These are phyloP conservation scores for Siphonodentalium dalli DNA, from an alignment of 2,888 invertebrate species.

Conservation along the genomic window DNA sequence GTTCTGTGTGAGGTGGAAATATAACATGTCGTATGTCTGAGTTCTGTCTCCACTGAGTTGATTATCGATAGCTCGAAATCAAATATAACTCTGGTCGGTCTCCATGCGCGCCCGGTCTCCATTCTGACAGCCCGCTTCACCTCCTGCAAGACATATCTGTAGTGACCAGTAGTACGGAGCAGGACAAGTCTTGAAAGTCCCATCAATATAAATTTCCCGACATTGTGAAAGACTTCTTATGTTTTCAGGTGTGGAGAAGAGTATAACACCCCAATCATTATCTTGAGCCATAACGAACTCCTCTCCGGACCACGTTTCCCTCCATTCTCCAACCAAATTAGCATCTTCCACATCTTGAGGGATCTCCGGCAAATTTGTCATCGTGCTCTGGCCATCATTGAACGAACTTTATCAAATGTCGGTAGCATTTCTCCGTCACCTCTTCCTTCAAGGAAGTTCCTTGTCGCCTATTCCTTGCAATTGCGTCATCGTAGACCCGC, in stretches of 20 bases:
- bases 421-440: too few relatives aligned
- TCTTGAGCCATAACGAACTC: constrained; percentile 7
- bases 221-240: not conserved
- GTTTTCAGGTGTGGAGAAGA: constrained; percentile 5
- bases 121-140: constrained; percentile 3
- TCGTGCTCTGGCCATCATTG: too few relatives aligned
- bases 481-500: too few relatives aligned
- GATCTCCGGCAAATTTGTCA: too few relatives aligned
- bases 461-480: too few relatives aligned
- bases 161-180: constrained; percentile 10
- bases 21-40: constrained; percentile 2
- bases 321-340: constrained; percentile 5
- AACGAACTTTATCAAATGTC: too few relatives aligned
- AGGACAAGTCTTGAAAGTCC: constrained; percentile 14
- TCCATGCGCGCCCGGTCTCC: constrained; percentile 1
- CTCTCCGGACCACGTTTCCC: not conserved
- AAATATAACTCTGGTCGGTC: constrained; percentile 3
- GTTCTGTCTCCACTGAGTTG: constrained; percentile 9
- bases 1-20: constrained; percentile 13
- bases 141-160: constrained; percentile 11
- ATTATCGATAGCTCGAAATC: constrained; percentile 8
- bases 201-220: constrained; percentile 9
- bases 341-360: too few relatives aligned
- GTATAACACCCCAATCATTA: constrained; percentile 11
- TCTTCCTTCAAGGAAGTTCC: too few relatives aligned